A percentile compares a stretch with the other conserved stretches of the same genome.
Conservation (phyloP, 2,888 invertebrate species). For the Atethmia centrago region DNA sequence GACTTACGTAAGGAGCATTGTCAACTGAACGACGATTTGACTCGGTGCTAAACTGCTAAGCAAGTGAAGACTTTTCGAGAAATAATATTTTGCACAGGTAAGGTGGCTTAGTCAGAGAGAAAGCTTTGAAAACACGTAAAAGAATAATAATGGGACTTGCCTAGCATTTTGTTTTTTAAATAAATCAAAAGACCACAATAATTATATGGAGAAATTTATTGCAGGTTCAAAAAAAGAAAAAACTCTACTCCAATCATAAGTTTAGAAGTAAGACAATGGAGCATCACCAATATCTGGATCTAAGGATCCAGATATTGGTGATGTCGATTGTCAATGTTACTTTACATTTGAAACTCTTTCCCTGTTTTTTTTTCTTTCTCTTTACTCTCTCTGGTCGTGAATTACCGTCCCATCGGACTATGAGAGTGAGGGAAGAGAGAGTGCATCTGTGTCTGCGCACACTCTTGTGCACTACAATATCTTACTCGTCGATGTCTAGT, state of each 20-base stretch:
- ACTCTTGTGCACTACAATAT: too few relatives aligned
- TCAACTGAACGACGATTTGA: conserved; percentile 53
- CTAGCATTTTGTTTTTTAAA: neutral
- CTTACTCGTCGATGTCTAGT: too few relatives aligned
- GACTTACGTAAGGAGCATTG: conserved; percentile 69
- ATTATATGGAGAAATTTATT: neutral
- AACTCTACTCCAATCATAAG: neutral
- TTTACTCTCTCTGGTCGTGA: too few relatives aligned
- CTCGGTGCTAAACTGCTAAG: conserved; percentile 29
- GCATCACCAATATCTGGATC: too few relatives aligned
- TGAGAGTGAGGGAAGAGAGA: too few relatives aligned
- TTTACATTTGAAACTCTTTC: too few relatives aligned
- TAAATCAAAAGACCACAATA: neutral
- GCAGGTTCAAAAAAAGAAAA: neutral
- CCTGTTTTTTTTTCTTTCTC: too few relatives aligned
- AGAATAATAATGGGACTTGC: neutral
- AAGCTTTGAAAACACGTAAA: neutral
- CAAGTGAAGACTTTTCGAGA: conserved; percentile 9
- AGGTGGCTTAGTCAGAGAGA: neutral
- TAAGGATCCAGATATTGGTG: neutral
- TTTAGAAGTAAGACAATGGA: neutral
- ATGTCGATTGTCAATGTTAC: neutral
- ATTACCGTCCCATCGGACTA: too few relatives aligned
- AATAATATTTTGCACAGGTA: conserved; percentile 12
- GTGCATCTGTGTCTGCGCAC: too few relatives aligned